Evolutionary conservation across 2,113 vertebrate species (phyloP), one percentile per base, ranked within the genome.

Genomic region (Actenoides lindsayi): DNA sequence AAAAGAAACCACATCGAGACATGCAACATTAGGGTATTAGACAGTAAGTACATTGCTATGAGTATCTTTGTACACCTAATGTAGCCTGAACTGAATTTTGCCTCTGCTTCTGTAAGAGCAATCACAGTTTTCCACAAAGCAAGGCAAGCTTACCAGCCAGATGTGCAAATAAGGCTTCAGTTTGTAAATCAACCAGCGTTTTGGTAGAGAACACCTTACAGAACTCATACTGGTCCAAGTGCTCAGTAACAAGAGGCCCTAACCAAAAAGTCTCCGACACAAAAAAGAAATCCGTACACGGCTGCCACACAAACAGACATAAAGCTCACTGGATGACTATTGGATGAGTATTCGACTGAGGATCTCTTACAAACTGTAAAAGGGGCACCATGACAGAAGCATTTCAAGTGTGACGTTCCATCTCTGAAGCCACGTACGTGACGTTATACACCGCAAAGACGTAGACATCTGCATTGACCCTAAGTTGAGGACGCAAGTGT

Each of bases 21-120:
- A 99, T 99, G 98, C 98, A 99, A 99, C 98, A 98, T 98, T 98
- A 98, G 98, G 99, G 98, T 98, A 98, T 98, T 97, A 98, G 98
- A 99, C 98, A 98, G 98, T 98, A 97, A 98, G 96, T 98, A 98
- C 98, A 98, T 98, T 97, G 93, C 91, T 96, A 77, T 81, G 91
- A 95, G 83, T 91, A 94, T 94, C 96, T 96, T 85, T 95, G 73
- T 97, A 94, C 92, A 97, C 96, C 97, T 96, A 97, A 97, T 84
- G 95, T 70, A 97, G 84, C 92, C 95, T 93, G 92, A 97, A 96
- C 41, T 94, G 77, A 97, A 90, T 70, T 95, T 95, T 93, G 83
- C 81, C 93, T 95, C 96, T 94, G 94, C 68, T 96, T 96, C 83
- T 94, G 42, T 71, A 89, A 96, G 51, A 94, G 85, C 67, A 87